Conservation (phyloP, 1,140 invertebrate genomes). For the Drosophila novamexicana region DNA sequence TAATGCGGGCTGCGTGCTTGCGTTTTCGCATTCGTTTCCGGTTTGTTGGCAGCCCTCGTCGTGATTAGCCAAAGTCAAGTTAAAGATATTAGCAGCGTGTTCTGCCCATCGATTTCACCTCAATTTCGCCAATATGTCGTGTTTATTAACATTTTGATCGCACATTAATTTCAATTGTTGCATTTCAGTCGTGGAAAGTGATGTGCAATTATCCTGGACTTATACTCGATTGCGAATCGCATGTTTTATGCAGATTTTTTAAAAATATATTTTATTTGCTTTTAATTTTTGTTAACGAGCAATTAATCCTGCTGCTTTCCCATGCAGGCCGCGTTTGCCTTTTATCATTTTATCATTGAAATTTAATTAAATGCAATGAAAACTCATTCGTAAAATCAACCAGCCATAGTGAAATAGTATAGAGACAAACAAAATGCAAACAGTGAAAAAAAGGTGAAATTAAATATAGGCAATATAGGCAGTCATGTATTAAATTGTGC, state of each 20-base stretch:
- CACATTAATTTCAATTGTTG: slow-evolving; percentile 13
- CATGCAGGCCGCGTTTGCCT: slow-evolving; percentile 41
- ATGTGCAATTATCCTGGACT: slow-evolving; percentile 39
- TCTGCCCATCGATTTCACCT: slow-evolving; percentile 8
- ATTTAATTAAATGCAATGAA: slow-evolving; percentile 75
- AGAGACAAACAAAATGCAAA: slow-evolving; percentile 76
- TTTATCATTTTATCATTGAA: slow-evolving; percentile 58
- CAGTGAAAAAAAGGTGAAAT: slow-evolving; percentile 81
- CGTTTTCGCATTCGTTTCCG: slow-evolving; percentile 50
- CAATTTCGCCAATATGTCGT: background rate
- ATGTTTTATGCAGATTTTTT: slow-evolving; percentile 18
- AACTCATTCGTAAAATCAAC: slow-evolving; percentile 54
- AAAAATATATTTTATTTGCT: slow-evolving; percentile 29
- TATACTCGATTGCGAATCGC: slow-evolving; percentile 40
- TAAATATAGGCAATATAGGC: slow-evolving; percentile 80
- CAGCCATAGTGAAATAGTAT: slow-evolving; percentile 78
- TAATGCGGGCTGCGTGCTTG: slow-evolving; percentile 50
- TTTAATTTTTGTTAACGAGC: slow-evolving; percentile 65
- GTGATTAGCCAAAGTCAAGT: slow-evolving; percentile 73
- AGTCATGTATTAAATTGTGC: slow-evolving; percentile 79
- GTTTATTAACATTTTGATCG: background rate
- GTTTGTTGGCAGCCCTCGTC: slow-evolving; percentile 36
- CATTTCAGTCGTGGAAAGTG: slow-evolving; percentile 19
- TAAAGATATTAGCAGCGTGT: background rate
- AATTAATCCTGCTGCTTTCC: slow-evolving; percentile 57